phyloP scores from a whole-genome alignment of 2,113 vertebrate species.

The Hemiprocne comata region DNA sequence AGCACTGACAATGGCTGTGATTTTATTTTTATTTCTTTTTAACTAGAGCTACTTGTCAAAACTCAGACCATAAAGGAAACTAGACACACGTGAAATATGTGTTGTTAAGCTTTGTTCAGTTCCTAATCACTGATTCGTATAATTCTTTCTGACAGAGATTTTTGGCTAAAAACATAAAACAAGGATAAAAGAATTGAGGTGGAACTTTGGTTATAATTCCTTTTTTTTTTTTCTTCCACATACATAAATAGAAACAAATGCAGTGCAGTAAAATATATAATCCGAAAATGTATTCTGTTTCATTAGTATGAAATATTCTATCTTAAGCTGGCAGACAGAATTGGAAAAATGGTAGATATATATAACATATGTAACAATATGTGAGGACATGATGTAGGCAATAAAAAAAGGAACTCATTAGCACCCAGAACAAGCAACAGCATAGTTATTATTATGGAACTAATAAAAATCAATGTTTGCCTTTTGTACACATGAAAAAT shows the following conservation, averaged over 20 bases:
- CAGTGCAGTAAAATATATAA: background rate
- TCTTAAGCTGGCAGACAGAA: conserved; percentile 22
- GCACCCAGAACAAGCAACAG: background rate
- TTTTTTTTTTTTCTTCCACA: background rate
- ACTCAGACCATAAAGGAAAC: background rate
- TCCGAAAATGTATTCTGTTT: background rate
- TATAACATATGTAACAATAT: background rate
- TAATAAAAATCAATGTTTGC: conserved; percentile 27
- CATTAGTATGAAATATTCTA: conserved; percentile 22
- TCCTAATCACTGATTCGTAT: background rate
- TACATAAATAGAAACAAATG: background rate
- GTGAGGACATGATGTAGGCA: conserved; percentile 11
- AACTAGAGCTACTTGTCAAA: background rate
- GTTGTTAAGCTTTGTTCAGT: background rate
- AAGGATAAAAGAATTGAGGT: background rate
- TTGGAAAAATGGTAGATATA: background rate
- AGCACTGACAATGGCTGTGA: background rate
- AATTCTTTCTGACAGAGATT: background rate
- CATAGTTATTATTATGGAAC: background rate
- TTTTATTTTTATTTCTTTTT: background rate
- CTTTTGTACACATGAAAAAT: background rate
- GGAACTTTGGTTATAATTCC: background rate
- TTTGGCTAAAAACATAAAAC: background rate
- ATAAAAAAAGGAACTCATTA: conserved; percentile 1
- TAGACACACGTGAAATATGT: background rate